These are phyloP conservation scores for Pararge aegeria DNA, from an alignment of 1,140 invertebrate species.

Conservation along the genomic window DNA sequence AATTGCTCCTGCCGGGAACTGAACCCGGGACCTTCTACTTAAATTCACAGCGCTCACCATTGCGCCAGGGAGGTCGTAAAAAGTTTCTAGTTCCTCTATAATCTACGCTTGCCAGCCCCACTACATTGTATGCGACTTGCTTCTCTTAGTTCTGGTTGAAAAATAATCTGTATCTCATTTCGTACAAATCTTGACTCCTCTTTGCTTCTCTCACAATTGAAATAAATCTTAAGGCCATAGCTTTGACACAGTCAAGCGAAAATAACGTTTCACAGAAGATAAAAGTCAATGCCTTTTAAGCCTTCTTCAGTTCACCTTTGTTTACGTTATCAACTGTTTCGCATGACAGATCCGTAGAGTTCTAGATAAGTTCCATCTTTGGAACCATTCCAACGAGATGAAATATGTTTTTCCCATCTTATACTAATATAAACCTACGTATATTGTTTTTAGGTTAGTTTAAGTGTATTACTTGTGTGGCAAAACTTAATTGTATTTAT, in stretches of 20 bases:
- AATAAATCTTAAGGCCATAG: neutral
- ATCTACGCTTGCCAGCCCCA: too few relatives aligned
- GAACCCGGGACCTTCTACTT: too few relatives aligned
- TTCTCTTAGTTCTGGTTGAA: too few relatives aligned
- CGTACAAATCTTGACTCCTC: too few relatives aligned
- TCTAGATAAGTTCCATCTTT: conserved; percentile 33
- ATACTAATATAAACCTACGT: conserved; percentile 28
- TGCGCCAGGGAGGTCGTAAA: too few relatives aligned
- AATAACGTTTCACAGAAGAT: conserved; percentile 20
- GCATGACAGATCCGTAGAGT: conserved; percentile 40
- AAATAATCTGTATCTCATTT: too few relatives aligned
- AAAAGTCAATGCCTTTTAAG: conserved; percentile 17
- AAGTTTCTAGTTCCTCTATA: too few relatives aligned
- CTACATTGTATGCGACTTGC: too few relatives aligned
- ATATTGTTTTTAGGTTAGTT: conserved; percentile 23
- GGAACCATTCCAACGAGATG: conserved; percentile 36
- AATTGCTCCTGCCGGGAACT: too few relatives aligned
- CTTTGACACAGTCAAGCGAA: conserved; percentile 8
- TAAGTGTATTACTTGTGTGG: neutral
- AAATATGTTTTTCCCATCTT: conserved; percentile 34
- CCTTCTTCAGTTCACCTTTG: conserved; percentile 27
- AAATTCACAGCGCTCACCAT: too few relatives aligned
- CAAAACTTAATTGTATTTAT: neutral
- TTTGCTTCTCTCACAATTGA: neutral
- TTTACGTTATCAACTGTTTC: conserved; percentile 38